Evolutionary conservation across 2,888 invertebrate genomes (phyloP).

Genomic region (Loripinus fragilis): DNA sequence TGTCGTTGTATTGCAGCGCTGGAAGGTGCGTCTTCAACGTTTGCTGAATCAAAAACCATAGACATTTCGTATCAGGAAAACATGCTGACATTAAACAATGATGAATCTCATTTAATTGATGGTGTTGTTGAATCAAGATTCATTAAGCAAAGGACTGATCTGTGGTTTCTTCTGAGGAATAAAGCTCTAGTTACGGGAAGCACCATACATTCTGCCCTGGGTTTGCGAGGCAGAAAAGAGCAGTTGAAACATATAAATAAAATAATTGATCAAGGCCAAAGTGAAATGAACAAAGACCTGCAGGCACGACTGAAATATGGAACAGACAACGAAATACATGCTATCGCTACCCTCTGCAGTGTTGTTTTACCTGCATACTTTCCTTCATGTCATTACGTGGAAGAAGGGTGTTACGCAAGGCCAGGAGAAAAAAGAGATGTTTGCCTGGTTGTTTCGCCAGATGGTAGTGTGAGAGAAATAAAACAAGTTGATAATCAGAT

Average conservation of each 20-base stretch:
- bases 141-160: conserved; percentile 8
- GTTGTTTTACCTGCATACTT: conserved; percentile 35
- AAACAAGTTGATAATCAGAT: neutral
- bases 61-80: conserved; percentile 2
- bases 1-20: neutral
- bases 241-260: conserved; percentile 13
- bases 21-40: neutral
- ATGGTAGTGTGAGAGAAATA: conserved; percentile 31
- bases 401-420: conserved; percentile 42
- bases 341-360: conserved; percentile 33
- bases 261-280: neutral
- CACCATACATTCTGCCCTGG: conserved; percentile 17
- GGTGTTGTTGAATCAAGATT: neutral
- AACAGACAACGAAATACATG: conserved; percentile 33
- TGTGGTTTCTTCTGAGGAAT: neutral
- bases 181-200: conserved; percentile 15
- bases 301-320: conserved; percentile 25
- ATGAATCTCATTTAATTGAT: neutral
- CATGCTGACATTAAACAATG: neutral
- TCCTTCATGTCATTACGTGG: conserved; percentile 30
- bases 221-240: conserved; percentile 14
- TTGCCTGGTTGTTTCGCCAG: conserved; percentile 40
- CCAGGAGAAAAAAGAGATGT: conserved; percentile 15
- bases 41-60: neutral
- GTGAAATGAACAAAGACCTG: neutral